phyloP scores from a whole-genome alignment of 2,797 vertebrate genomes.

The Melanogrammus aeglefinus region DNA sequence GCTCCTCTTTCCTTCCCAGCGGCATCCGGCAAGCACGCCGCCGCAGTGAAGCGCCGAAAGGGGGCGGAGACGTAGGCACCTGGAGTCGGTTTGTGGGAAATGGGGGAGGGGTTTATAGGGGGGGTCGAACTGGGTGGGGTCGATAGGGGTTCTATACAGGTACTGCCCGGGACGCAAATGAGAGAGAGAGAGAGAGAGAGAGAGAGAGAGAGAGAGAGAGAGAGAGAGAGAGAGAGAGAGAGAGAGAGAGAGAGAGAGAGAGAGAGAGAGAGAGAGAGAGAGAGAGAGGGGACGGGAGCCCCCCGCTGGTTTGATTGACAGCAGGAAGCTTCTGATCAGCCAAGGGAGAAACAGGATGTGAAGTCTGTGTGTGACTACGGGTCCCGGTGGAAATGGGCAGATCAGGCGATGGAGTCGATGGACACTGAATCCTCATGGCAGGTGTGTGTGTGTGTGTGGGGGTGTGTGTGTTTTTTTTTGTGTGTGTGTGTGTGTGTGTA shows the following conservation, averaged over 20 bases:
- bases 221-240: too few species aligned
- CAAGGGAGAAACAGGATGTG: slow-evolving; percentile 63
- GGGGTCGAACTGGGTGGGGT: too few species aligned
- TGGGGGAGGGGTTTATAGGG: too few species aligned
- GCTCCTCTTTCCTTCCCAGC: background rate
- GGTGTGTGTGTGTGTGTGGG: slow-evolving; percentile 18
- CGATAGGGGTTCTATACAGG: background rate
- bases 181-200: too few species aligned
- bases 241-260: too few species aligned
- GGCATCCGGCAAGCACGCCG: background rate
- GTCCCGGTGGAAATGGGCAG: slow-evolving; percentile 63
- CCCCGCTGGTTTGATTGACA: slow-evolving; percentile 57
- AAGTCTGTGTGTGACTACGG: slow-evolving; percentile 24
- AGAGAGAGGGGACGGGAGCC: slow-evolving; percentile 13
- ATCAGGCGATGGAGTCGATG: slow-evolving; percentile 49
- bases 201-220: slow-evolving; percentile 12
- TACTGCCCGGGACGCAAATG: too few species aligned
- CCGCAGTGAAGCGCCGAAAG: slow-evolving; percentile 23
- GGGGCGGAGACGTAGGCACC: background rate
- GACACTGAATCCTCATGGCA: slow-evolving; percentile 37
- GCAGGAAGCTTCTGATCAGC: slow-evolving; percentile 67
- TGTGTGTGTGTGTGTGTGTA: slow-evolving; percentile 19
- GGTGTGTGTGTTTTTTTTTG: slow-evolving; percentile 6
- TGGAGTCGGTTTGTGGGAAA: slow-evolving; percentile 22
- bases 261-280: background rate